Evolutionary conservation across 1,140 invertebrate species (phyloP).

Genomic region (Pissodes strobi): DNA sequence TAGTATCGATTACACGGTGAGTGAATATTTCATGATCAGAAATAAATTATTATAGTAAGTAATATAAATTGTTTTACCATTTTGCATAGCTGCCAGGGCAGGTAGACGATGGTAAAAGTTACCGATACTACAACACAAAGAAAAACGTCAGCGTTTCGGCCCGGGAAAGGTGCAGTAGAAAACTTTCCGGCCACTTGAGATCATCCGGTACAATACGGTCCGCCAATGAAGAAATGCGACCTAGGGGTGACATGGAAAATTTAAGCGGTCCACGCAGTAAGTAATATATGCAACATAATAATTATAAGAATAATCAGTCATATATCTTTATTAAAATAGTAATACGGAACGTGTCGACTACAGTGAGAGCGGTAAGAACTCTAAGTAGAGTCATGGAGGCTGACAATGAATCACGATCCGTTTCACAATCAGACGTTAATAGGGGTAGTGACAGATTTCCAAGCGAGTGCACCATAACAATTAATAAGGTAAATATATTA

Average conservation of each 20-base stretch:
- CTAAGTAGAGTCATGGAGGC: conserved; percentile 19
- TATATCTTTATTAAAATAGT: conserved; percentile 11
- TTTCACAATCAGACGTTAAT: neutral
- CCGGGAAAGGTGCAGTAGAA: neutral
- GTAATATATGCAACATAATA: too few species aligned
- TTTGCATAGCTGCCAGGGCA: neutral
- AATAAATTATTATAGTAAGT: too few species aligned
- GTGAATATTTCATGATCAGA: too few species aligned
- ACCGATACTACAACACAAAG: neutral
- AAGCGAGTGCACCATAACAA: conserved; percentile 15
- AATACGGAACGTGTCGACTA: conserved; percentile 26
- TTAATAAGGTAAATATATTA: conserved; percentile 13
- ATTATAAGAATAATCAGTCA: too few species aligned
- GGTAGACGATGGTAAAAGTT: neutral
- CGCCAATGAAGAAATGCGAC: neutral
- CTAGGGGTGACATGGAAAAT: neutral
- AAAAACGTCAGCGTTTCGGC: conserved; percentile 15
- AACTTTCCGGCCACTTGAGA: too few species aligned
- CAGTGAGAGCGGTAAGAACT: conserved; percentile 11
- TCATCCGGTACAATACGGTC: neutral
- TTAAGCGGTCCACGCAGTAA: neutral
- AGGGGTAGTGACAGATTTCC: neutral
- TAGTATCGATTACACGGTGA: neutral
- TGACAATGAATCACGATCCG: conserved; percentile 1
- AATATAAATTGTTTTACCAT: too few species aligned